Base-by-base conservation (phyloP, 2,797 vertebrate genomes). In the Nothura maculosa region DNA sequence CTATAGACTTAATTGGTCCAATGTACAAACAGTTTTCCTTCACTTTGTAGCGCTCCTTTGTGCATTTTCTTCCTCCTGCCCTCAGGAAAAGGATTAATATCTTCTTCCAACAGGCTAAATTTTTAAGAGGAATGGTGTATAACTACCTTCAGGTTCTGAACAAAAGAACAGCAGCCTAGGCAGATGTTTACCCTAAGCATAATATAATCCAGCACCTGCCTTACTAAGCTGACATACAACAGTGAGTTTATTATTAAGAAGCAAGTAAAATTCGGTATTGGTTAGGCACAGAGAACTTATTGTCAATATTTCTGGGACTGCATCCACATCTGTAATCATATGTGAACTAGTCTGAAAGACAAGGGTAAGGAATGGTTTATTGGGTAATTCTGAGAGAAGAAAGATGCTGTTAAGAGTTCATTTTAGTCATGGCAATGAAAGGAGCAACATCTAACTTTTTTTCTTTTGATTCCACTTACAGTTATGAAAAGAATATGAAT, bases 401-500 rank as follows among this genome's bases (percentile, higher is more conserved):
- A 93, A 64, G 27, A 70, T 89, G 10, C 2, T 16, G 7, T 13
- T 45, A 4, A 4, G 27, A 87, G 11, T 70, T 15, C 5, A 36
- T 87, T 82, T 85, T 43, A 61, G 14, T 60, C 85, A 34, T 24
- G 50, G 8, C 73, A 87, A 88, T 47, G 1, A 91, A 90, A 80
- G 57, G 6, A 92, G 43, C 9, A 60, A 72, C 11, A 30, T 42
- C 67, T 32, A 68, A 63, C 27, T 81, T 92, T 38, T 38, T 19
- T 68, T 68, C 72, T 50, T 72, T 58, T n/a, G 74, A 80, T 61
- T 20, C 62, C 28, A 70, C 30, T 85, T 74, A 74, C 17, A 28
- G 54, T 93, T 89, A 77, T 32, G 64, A 94, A 85, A 82, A 18
- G 2, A 78, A 88, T 79, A 22, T 50, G 55, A 91, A 90, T 55